Evolutionary conservation across 2,888 invertebrate species (phyloP).

Genomic region (Caenorhabditis japonica): DNA sequence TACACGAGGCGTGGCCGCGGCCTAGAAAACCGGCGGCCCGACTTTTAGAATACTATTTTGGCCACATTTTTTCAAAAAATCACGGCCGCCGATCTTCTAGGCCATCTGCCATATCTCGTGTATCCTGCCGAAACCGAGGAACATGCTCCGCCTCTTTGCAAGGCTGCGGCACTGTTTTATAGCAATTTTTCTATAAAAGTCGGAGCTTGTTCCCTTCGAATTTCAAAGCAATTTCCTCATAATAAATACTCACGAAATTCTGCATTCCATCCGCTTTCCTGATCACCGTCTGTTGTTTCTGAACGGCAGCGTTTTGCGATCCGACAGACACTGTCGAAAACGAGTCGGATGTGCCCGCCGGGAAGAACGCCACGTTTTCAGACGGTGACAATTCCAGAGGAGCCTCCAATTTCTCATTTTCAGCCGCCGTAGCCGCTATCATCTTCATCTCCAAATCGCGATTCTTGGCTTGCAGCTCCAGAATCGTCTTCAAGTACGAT

Average conservation of each 20-base stretch:
- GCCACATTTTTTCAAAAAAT: no score
- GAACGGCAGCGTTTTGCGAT: not conserved
- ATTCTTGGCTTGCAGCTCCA: slow-evolving; percentile 50
- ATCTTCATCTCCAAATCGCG: slow-evolving; percentile 32
- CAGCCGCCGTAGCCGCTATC: no score
- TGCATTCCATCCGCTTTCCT: slow-evolving; percentile 8
- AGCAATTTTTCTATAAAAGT: no score
- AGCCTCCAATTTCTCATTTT: not conserved
- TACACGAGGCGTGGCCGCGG: no score
- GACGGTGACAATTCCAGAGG: slow-evolving; percentile 33
- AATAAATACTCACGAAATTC: slow-evolving; percentile 18
- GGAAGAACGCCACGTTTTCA: slow-evolving; percentile 27
- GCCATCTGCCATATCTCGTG: no score
- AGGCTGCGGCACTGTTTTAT: no score
- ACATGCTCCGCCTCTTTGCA: no score
- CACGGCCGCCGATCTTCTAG: no score
- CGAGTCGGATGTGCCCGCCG: slow-evolving; percentile 7
- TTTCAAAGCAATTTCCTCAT: not conserved
- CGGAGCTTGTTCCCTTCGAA: no score
- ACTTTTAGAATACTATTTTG: no score
- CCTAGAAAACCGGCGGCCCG: no score
- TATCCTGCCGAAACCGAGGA: no score
- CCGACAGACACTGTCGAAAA: slow-evolving; percentile 7
- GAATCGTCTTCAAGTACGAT: slow-evolving; percentile 51
- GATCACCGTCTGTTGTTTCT: slow-evolving; percentile 11